phyloP scores from a whole-genome alignment of 2,888 invertebrate species.

The Temnothorax unifasciatus region DNA sequence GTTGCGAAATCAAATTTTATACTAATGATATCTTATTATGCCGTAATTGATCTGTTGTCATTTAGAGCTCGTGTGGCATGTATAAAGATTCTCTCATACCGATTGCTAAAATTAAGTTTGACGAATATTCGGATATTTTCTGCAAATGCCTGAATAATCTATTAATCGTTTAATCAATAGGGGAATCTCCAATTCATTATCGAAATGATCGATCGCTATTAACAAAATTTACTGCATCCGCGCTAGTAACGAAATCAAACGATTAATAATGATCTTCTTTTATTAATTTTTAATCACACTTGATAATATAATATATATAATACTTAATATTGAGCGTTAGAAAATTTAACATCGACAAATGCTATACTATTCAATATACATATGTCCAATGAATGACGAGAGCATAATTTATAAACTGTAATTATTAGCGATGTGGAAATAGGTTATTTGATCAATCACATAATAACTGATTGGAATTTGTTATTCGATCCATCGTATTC shows the following conservation, averaged over 20 bases:
- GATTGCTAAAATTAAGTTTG: not conserved
- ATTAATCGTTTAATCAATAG: constrained; percentile 14
- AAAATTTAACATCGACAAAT: not conserved
- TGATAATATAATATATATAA: not conserved
- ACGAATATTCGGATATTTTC: not conserved
- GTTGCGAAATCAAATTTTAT: not conserved
- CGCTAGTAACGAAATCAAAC: not conserved
- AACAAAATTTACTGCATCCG: not conserved
- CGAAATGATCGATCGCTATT: not conserved
- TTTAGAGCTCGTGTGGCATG: not conserved
- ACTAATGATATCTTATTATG: constrained; percentile 1
- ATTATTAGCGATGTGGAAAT: constrained; percentile 56
- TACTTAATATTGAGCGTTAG: not conserved
- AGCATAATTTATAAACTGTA: constrained; percentile 50
- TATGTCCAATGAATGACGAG: constrained; percentile 27
- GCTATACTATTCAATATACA: not conserved
- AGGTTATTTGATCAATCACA: constrained; percentile 64
- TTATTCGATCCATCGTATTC: constrained; percentile 56
- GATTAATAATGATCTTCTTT: not conserved
- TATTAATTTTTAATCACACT: not conserved
- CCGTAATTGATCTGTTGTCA: not conserved
- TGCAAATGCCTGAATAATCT: constrained; percentile 6
- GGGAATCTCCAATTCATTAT: not conserved
- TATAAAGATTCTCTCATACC: not conserved
- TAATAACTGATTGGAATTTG: constrained; percentile 66